Percentiles rank a stretch among this genome's conserved stretches.
These are phyloP conservation scores for Glaucopsyche alexis DNA, from an alignment of 2,888 invertebrate genomes.

Conservation along the genomic window DNA sequence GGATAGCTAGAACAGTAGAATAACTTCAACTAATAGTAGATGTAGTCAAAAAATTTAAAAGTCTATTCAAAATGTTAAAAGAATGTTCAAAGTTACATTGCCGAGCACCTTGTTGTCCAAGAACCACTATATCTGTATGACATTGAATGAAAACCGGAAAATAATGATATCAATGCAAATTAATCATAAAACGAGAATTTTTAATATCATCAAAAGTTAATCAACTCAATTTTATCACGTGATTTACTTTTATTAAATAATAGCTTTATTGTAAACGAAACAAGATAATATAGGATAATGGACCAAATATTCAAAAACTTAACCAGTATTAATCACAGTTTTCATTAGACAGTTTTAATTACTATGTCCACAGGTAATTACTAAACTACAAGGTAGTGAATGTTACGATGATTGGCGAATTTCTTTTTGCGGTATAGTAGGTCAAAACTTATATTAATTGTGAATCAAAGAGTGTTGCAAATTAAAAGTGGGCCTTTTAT, in stretches of 20 bases:
- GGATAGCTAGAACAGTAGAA: not conserved
- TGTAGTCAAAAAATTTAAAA: not conserved
- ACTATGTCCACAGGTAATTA: constrained; percentile 7
- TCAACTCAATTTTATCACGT: not conserved
- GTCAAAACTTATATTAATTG: constrained; percentile 73
- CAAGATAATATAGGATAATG: not conserved
- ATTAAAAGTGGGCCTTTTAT: constrained; percentile 58
- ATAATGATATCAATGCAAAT: constrained; percentile 15
- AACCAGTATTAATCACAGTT: not conserved
- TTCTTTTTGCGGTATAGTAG: constrained; percentile 52
- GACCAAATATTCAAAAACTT: not conserved
- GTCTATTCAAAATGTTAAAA: not conserved
- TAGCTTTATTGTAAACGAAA: not conserved
- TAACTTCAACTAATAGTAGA: not conserved
- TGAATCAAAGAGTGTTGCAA: constrained; percentile 64
- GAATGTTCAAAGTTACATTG: not conserved
- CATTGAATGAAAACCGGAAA: constrained; percentile 29
- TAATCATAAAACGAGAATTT: constrained; percentile 1
- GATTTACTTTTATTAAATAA: constrained; percentile 4
- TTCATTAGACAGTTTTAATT: constrained; percentile 6
- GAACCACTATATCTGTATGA: constrained; percentile 4
- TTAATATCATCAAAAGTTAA: constrained; percentile 13
- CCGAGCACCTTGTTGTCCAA: not conserved
- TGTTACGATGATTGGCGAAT: constrained; percentile 27
- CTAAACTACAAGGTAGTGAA: constrained; percentile 30